These are phyloP conservation scores for Phymanthus crucifer DNA, from an alignment of 92 coral and sea anemone genomes.

Conservation along the genomic window DNA sequence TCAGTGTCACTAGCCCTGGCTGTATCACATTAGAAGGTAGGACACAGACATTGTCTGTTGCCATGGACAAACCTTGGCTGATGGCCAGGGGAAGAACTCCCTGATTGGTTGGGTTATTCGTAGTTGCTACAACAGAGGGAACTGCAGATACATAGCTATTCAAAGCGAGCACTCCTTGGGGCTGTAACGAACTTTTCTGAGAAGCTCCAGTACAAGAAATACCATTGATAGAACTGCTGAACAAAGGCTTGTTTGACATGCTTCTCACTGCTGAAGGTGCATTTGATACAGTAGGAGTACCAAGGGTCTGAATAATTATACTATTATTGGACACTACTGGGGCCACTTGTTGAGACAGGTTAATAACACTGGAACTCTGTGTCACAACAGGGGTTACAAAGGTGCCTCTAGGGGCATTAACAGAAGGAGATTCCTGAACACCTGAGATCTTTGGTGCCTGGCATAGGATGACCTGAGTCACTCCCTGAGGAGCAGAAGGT, in stretches of 20 bases:
- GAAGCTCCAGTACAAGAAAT: neutral
- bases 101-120: constrained; percentile 3
- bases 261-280: neutral
- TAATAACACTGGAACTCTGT: neutral
- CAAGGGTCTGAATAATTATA: constrained; percentile 2
- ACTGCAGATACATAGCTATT: neutral
- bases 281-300: constrained; percentile 6
- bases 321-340: constrained; percentile 9
- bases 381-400: neutral
- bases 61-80: constrained; percentile 2
- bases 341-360: neutral
- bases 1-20: constrained; percentile 23
- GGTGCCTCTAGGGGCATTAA: constrained; percentile 19
- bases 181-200: neutral
- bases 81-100: constrained; percentile 14
- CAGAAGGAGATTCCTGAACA: constrained; percentile 1
- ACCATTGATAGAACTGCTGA: neutral
- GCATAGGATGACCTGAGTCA: constrained; percentile 27
- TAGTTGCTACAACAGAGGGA: neutral
- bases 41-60: constrained; percentile 15
- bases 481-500: constrained; percentile 17
- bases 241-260: neutral
- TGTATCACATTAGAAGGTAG: constrained; percentile 17
- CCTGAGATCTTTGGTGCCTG: constrained; percentile 11
- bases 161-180: constrained; percentile 3